These are phyloP conservation scores for Prochilodus magdalenae DNA, from an alignment of 2,113 vertebrate species.

Conservation along the genomic window DNA sequence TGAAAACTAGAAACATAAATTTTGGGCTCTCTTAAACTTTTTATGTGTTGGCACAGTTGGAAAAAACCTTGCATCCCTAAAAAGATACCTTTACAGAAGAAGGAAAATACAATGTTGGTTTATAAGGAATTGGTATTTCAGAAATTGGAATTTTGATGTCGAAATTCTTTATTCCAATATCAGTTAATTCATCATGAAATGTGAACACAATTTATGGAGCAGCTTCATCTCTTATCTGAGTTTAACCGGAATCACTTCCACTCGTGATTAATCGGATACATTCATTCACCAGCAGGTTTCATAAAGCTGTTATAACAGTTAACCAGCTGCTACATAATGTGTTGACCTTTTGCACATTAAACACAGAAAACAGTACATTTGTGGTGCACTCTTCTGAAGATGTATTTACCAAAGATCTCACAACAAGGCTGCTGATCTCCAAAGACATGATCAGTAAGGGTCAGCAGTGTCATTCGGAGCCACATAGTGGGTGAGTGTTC, in stretches of 20 bases:
- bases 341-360: background rate
- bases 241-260: conserved; percentile 22
- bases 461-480: background rate
- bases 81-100: too few relatives aligned
- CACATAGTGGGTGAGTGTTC: background rate
- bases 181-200: too few relatives aligned
- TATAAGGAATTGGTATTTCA: too few relatives aligned
- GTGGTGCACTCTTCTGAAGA: background rate
- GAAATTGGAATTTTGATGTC: too few relatives aligned
- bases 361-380: conserved; percentile 1
- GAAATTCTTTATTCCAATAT: too few relatives aligned
- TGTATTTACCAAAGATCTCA: background rate
- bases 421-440: background rate
- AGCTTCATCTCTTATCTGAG: too few relatives aligned
- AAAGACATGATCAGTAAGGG: background rate
- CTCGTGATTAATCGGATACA: background rate
- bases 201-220: too few relatives aligned
- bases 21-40: too few relatives aligned
- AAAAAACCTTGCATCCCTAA: too few relatives aligned
- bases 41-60: too few relatives aligned
- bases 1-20: too few relatives aligned
- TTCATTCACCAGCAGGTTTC: background rate
- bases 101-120: too few relatives aligned
- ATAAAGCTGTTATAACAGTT: background rate
- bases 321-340: background rate